phyloP scores from a whole-genome alignment of 2,797 vertebrate genomes.

The Hyperoplus lanceolatus region DNA sequence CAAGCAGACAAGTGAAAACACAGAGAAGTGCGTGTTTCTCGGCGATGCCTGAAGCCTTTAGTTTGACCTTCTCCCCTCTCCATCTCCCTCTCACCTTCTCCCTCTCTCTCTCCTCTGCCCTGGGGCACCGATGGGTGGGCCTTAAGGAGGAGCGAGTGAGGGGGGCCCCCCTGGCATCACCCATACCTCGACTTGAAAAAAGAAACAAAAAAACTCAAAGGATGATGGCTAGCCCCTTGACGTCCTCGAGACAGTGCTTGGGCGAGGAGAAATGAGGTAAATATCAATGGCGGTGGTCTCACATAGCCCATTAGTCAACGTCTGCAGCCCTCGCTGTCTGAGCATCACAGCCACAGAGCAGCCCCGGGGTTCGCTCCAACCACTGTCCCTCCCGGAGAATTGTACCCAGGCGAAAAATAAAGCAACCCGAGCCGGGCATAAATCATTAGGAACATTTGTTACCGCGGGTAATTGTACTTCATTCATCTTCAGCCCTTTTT shows the following conservation, averaged over 20 bases:
- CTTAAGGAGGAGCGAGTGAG: constrained; percentile 51
- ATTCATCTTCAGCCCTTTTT: constrained; percentile 82
- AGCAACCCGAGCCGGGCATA: constrained; percentile 84
- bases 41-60: constrained; percentile 63
- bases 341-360: constrained; percentile 68
- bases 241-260: constrained; percentile 71
- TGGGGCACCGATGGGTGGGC: constrained; percentile 63
- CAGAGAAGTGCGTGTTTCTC: constrained; percentile 70
- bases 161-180: constrained; percentile 66
- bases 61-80: constrained; percentile 77
- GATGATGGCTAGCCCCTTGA: constrained; percentile 67
- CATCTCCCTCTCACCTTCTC: constrained; percentile 65
- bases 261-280: constrained; percentile 79
- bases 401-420: constrained; percentile 80
- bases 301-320: constrained; percentile 83
- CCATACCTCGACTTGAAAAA: constrained; percentile 54
- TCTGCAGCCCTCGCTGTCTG: constrained; percentile 69
- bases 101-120: constrained; percentile 61
- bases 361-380: constrained; percentile 69
- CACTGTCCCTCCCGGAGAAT: constrained; percentile 80
- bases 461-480: constrained; percentile 82
- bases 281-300: constrained; percentile 85
- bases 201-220: constrained; percentile 58
- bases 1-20: constrained; percentile 83
- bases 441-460: constrained; percentile 87